These are phyloP conservation scores for Hipparchia sbordonii DNA, from an alignment of 2,888 invertebrate species.

Conservation along the genomic window DNA sequence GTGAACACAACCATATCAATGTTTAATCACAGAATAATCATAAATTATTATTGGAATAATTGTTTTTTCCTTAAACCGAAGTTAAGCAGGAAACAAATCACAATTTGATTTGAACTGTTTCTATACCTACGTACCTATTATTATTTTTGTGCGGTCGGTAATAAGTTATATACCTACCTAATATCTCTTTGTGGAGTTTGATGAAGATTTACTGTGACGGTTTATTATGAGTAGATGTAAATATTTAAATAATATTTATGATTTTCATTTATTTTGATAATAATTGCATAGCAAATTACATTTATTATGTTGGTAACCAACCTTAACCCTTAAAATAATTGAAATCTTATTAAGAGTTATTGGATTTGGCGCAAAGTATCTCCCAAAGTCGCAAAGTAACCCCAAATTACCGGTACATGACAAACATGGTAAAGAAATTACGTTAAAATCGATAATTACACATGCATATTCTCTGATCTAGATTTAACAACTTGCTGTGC, in stretches of 20 bases:
- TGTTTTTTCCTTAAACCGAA: not conserved
- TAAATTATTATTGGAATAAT: not conserved
- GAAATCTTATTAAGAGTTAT: no score
- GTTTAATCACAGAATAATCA: not conserved
- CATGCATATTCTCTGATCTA: not conserved
- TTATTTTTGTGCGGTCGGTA: not conserved
- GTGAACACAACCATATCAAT: not conserved
- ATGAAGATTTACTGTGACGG: not conserved
- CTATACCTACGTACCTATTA: no score
- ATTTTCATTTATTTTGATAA: not conserved
- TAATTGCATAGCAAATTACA: not conserved
- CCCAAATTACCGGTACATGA: no score
- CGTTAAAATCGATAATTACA: no score
- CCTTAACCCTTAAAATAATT: not conserved
- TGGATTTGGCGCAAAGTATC: no score
- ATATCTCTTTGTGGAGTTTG: not conserved
- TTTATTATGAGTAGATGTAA: conserved; percentile 5
- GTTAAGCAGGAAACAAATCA: no score
- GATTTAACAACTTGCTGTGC: not conserved
- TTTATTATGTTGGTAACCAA: no score
- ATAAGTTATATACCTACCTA: not conserved
- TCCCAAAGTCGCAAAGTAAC: no score
- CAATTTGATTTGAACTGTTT: not conserved
- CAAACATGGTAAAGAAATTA: no score
- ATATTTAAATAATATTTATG: not conserved